These are phyloP conservation scores for Hiodon tergisus DNA, from an alignment of 2,113 vertebrate genomes.

Conservation along the genomic window DNA sequence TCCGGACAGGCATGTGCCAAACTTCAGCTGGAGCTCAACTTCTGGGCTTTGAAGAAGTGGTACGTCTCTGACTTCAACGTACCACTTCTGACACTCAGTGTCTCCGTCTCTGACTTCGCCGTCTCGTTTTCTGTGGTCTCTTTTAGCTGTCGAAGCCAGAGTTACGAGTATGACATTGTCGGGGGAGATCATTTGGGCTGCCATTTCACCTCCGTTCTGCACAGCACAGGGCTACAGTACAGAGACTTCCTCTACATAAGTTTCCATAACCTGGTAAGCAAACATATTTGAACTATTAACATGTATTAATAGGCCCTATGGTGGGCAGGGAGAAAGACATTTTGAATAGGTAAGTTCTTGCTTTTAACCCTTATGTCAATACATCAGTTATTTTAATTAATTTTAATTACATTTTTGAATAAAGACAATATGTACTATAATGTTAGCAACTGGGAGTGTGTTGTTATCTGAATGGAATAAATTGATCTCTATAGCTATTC, in stretches of 20 bases:
- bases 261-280: conserved; percentile 86
- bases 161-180: conserved; percentile 68
- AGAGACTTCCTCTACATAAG: conserved; percentile 91
- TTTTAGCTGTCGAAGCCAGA: conserved; percentile 68
- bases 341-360: too few relatives aligned
- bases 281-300: not conserved
- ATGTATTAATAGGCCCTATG: not conserved
- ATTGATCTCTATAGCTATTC: too few relatives aligned
- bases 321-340: too few relatives aligned
- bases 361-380: too few relatives aligned
- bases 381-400: too few relatives aligned
- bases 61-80: not conserved
- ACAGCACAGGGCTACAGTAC: conserved; percentile 84
- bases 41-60: not conserved
- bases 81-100: too few relatives aligned
- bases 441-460: not conserved
- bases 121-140: conserved; percentile 6
- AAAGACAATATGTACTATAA: not conserved
- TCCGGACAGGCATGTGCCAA: not conserved
- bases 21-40: too few relatives aligned
- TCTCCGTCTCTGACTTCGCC: not conserved
- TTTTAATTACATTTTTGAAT: not conserved
- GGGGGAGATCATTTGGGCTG: conserved; percentile 77
- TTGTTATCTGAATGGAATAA: not conserved
- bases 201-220: conserved; percentile 84